Conservation (phyloP, 2,888 invertebrate genomes). For the Machimus rusticus region DNA sequence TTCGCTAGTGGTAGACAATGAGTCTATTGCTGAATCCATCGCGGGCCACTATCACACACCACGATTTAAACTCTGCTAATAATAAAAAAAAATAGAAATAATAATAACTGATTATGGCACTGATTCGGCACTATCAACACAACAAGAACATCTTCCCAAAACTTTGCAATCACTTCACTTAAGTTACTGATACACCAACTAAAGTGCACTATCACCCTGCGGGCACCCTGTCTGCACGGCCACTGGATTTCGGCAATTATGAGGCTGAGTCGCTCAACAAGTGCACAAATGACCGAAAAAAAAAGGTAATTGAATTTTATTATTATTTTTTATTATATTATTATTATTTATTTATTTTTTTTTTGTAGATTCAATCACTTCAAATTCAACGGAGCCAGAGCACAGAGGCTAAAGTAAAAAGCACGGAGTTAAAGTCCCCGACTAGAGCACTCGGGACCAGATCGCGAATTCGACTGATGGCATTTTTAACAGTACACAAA, state of each 20-base stretch:
- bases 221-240: neutral
- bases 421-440: neutral
- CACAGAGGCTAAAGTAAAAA: neutral
- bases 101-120: neutral
- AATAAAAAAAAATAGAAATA: neutral
- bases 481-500: slow-evolving; percentile 14
- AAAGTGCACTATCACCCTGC: neutral
- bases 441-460: neutral
- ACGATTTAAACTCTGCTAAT: neutral
- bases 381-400: neutral
- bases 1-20: slow-evolving; percentile 66
- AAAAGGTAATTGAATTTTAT: neutral
- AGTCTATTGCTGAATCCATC: slow-evolving; percentile 69
- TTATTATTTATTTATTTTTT: neutral
- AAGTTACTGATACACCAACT: neutral
- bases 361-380: neutral
- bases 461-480: slow-evolving; percentile 8
- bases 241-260: neutral
- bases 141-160: neutral
- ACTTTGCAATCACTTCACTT: neutral
- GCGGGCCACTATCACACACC: neutral
- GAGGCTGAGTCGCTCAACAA: neutral
- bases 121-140: neutral
- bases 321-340: too few species aligned
- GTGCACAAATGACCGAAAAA: neutral